Percentiles rank a stretch among this genome's conserved stretches.
These are phyloP conservation scores for Tangara arthus DNA, from an alignment of 2,797 vertebrate genomes.

Conservation along the genomic window DNA sequence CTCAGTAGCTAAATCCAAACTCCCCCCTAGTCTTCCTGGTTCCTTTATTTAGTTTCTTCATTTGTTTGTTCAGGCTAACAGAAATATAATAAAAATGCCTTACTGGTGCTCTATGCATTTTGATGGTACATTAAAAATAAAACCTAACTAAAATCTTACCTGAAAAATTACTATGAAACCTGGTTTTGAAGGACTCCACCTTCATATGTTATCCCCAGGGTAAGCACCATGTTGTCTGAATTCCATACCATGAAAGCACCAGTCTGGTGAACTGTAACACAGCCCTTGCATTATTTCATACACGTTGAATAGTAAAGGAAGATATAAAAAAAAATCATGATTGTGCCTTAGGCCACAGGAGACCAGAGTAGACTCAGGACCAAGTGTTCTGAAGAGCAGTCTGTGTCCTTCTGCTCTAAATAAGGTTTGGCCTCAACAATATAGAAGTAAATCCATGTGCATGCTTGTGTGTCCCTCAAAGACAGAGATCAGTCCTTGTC, in stretches of 20 bases:
- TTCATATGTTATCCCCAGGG: background rate
- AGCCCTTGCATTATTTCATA: background rate
- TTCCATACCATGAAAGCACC: background rate
- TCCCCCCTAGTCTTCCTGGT: background rate
- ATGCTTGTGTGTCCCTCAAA: background rate
- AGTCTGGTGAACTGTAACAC: background rate
- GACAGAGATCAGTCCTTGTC: accelerated
- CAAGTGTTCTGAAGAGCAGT: background rate
- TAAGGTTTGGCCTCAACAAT: background rate
- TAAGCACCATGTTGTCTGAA: background rate
- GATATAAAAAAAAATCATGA: background rate
- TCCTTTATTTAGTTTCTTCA: background rate
- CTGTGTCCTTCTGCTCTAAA: background rate
- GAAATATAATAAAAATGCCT: background rate
- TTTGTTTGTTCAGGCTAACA: background rate
- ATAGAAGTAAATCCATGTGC: background rate
- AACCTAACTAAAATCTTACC: background rate
- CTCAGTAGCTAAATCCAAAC: background rate
- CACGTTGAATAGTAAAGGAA: background rate
- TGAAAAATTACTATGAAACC: background rate
- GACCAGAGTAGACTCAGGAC: background rate
- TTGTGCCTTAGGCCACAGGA: background rate
- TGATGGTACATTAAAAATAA: background rate
- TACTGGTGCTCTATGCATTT: background rate
- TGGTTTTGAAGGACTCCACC: background rate